Evolutionary conservation across 2,113 vertebrate genomes (phyloP), one percentile per base, ranked within the genome.

Genomic region (Hippocampus zosterae): DNA sequence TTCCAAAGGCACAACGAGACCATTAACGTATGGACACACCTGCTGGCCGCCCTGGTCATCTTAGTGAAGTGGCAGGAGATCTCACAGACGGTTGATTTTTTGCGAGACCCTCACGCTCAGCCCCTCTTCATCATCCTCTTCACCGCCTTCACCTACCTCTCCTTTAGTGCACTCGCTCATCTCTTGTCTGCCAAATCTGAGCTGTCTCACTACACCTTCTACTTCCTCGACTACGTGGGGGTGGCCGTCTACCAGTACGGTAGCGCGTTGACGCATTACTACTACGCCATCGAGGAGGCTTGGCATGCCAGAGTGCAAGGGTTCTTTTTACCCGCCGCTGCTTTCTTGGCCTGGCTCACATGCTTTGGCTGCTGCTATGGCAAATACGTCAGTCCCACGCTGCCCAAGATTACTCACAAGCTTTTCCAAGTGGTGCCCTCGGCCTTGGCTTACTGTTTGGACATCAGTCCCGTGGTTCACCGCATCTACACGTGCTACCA

Each of bases 1-100:
- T 98, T 98, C 91, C 94, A 93, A 87, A 92, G 93, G 87, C 96
- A 98, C 93, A 98, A 98, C 0, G 96, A 98, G 79, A 93, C 93
- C 0, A 74, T 98, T 76, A 98, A 97, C 0, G 93, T 98, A 16
- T 98, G 96, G 96, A 95, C 95, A 0, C 96, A 98, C 52, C 91
- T 98, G 81, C 87, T 93, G 85, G 93, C 95, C 0, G 93, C 95
- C 0, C 76, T 98, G 79, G 84, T 91, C 52, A 91, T 98, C 84
- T 77, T 97, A 75, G 92, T 95, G 76, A 93, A 95, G 64, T 93
- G 95, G 82, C 92, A 86, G 83, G 66, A 91, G 80, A 90, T 98
- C 72, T 90, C 91, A 0, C 87, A 91, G 87, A 91, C 88, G 0
- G 94, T 95, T 69, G 95, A 96, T 78, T 96, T 98, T 65, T 74